Base-by-base conservation (phyloP, 1,140 invertebrate species). In the Bombus pascuorum region DNA sequence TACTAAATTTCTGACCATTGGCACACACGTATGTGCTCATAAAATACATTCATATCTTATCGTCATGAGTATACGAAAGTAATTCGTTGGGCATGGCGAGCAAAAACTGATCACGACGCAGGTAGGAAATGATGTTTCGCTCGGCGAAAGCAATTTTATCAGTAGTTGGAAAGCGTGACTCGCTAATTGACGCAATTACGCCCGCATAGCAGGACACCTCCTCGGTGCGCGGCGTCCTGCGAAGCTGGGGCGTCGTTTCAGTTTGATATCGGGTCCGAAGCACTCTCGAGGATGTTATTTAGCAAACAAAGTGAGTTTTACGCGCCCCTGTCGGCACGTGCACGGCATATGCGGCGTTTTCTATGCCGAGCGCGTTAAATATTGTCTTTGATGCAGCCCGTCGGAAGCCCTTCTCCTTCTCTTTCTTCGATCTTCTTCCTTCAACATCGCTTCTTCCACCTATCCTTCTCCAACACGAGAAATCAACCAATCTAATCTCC, bases 311-410 rank as follows among this genome's bases (percentile, higher is more conserved):
- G 92, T 92, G 91, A 91, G 89, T 93, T 93, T 92, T 93, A 93
- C 89, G 90, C 88, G 89, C 90, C 92, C 92, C 90, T 89, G 86
- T 80, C 87, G 93, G 93, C 93, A 94, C 93, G 93, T 94, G 93
- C 93, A 85, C 88, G 91, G 91, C 93, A 94, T 93, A 93, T 93
- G 92, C 93, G 28, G 92, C 88, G 83, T 87, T 87, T 89, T 81
- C 84, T 86, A 82, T 81, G 42, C 86, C 62, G 79, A 90, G 89
- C 91, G 92, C 87, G 92, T 93, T 93, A 92, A 94, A 95, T 92
- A 94, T 95, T 94, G 94, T 95, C 94, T 95, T 95, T 95, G 93
- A 94, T 91, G 93, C 92, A 89, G 89, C 91, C 93, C 92, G 93
- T 94, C 94, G 93, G 93, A 93, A 93, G 87, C 92, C 88, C 87